Percentiles rank a stretch among this genome's conserved stretches.
These are phyloP conservation scores for Chromobotia macracanthus DNA, from an alignment of 2,797 vertebrate genomes.

Conservation along the genomic window DNA sequence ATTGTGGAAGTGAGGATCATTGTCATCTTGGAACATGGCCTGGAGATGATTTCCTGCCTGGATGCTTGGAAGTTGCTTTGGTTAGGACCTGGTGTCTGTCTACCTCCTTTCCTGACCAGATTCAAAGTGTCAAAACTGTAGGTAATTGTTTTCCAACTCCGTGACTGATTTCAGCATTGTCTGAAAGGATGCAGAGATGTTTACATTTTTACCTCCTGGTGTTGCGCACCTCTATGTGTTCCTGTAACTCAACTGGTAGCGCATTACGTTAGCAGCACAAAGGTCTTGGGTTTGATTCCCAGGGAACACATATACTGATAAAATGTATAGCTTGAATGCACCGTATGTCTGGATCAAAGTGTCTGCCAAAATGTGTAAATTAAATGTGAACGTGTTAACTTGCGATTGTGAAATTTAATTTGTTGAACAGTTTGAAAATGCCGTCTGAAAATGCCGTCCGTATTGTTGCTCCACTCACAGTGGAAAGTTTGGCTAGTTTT, in stretches of 20 bases:
- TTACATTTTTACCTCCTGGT: conserved; percentile 26
- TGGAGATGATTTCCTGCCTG: conserved; percentile 25
- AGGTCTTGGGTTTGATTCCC: no score
- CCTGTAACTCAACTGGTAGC: no score
- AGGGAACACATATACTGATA: no score
- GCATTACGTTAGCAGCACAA: no score
- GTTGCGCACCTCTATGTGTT: no score
- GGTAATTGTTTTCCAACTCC: neutral
- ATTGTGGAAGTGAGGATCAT: conserved; percentile 21
- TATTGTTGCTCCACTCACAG: conserved; percentile 17
- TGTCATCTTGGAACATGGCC: conserved; percentile 7
- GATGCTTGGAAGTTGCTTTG: conserved; percentile 6
- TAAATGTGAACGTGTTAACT: no score
- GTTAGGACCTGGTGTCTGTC: conserved; percentile 15
- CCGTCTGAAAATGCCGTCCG: conserved; percentile 9
- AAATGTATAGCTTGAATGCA: no score
- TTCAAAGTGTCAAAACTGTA: neutral
- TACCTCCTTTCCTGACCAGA: conserved; percentile 7
- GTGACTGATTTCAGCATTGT: conserved; percentile 13
- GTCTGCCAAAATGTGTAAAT: no score
- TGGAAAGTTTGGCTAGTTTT: neutral
- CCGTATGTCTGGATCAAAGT: no score
- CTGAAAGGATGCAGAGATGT: neutral
- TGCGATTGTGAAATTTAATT: conserved; percentile 26
- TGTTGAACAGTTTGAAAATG: conserved; percentile 13